A percentile compares a stretch with the other conserved stretches of the same genome.
These are phyloP conservation scores for Clarias platycephalus DNA, from an alignment of 2,797 vertebrate genomes.

Conservation along the genomic window DNA sequence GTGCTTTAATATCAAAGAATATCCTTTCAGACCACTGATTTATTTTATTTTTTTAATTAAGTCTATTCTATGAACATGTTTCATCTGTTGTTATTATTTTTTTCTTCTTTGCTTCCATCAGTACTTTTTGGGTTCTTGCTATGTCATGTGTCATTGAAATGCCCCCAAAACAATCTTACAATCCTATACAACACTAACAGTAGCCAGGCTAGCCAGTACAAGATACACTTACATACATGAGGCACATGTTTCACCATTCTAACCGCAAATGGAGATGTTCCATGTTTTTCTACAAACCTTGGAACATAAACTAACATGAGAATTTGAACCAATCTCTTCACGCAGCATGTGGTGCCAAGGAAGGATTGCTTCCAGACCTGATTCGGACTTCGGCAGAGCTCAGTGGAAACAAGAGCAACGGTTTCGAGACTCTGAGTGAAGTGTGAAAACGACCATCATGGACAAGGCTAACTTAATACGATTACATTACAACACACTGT, in stretches of 20 bases:
- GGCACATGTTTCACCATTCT: too few species aligned
- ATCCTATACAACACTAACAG: too few species aligned
- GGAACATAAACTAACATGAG: neutral
- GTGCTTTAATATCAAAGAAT: neutral
- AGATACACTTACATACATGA: too few species aligned
- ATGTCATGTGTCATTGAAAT: too few species aligned
- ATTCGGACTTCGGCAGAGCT: neutral
- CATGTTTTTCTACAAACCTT: neutral
- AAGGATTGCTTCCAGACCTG: neutral
- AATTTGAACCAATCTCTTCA: neutral
- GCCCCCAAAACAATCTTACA: too few species aligned
- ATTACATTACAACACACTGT: neutral
- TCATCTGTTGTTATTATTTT: too few species aligned
- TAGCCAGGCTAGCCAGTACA: too few species aligned
- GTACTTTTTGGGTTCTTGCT: too few species aligned
- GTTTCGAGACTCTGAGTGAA: neutral
- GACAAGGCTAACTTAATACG: neutral
- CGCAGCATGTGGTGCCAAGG: neutral
- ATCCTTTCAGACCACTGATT: neutral
- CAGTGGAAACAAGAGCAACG: neutral
- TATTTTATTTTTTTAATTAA: neutral
- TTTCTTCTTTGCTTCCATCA: too few species aligned
- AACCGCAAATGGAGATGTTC: neutral
- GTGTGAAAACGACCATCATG: neutral
- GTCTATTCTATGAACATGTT: neutral